phyloP scores from a whole-genome alignment of 2,797 vertebrate genomes.

The Siniperca undulata region DNA sequence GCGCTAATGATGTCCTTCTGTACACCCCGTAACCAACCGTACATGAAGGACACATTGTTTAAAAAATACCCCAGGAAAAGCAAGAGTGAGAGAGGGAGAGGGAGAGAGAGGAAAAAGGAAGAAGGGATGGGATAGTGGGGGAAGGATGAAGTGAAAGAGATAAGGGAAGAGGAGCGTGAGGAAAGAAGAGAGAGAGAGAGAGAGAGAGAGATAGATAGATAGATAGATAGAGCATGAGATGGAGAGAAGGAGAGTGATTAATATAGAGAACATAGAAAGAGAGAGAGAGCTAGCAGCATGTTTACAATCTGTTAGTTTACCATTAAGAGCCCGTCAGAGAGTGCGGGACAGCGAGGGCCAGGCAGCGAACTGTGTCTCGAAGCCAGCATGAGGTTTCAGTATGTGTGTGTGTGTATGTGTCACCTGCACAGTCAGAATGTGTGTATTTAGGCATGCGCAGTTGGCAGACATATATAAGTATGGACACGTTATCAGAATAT shows the following conservation, averaged over 20 bases:
- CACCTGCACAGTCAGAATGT: slow-evolving; percentile 26
- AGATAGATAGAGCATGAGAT: slow-evolving; percentile 52
- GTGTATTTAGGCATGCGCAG: slow-evolving; percentile 41
- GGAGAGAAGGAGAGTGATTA: slow-evolving; percentile 78
- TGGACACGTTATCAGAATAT: slow-evolving; percentile 40
- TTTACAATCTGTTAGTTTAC: slow-evolving; percentile 98
- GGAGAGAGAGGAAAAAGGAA: slow-evolving; percentile 77
- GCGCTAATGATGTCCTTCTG: slow-evolving; percentile 99
- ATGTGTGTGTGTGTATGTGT: slow-evolving; percentile 35
- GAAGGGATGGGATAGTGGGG: slow-evolving; percentile 84
- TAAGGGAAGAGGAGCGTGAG: slow-evolving; percentile 76
- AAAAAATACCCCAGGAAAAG: slow-evolving; percentile 94
- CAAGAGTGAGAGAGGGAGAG: slow-evolving; percentile 82
- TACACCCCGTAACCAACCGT: slow-evolving; percentile 99
- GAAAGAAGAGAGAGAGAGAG: slow-evolving; percentile 16
- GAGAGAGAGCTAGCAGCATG: slow-evolving; percentile 86
- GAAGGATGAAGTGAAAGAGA: slow-evolving; percentile 88
- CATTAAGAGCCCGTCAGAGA: slow-evolving; percentile 95
- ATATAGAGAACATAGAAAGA: slow-evolving; percentile 53
- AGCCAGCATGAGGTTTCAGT: slow-evolving; percentile 62
- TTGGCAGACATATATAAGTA: slow-evolving; percentile 16
- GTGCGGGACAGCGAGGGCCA: slow-evolving; percentile 89
- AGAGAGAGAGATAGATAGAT: slow-evolving; percentile 1
- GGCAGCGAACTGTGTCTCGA: slow-evolving; percentile 69
- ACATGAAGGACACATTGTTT: slow-evolving; percentile 99